Percentiles rank a stretch among this genome's conserved stretches.
phyloP scores from a whole-genome alignment of 1,140 invertebrate genomes.

The Drosophila tropicalis region DNA sequence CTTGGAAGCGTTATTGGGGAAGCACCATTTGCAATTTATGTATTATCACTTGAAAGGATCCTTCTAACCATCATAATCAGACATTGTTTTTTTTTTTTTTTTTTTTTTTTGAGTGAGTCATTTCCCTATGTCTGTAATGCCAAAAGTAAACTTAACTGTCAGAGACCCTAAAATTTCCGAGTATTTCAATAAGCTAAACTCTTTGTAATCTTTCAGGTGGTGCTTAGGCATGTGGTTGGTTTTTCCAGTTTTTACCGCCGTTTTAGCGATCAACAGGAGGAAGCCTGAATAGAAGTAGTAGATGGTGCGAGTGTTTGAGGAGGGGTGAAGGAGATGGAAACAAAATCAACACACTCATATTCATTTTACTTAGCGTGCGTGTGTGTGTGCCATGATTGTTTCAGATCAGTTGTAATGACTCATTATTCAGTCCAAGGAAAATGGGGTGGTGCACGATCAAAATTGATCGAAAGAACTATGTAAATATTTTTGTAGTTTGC shows the following conservation, averaged over 20 bases:
- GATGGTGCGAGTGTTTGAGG: too few species aligned
- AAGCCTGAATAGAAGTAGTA: too few species aligned
- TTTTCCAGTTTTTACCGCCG: neutral
- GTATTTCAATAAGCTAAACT: neutral
- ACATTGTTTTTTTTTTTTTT: neutral
- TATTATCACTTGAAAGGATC: neutral
- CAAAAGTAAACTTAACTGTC: neutral
- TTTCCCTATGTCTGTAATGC: neutral
- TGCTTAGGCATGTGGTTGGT: neutral
- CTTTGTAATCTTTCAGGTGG: conserved; percentile 1
- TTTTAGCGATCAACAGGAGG: neutral
- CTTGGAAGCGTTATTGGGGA: neutral
- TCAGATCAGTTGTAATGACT: conserved; percentile 33
- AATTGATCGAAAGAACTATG: conserved; percentile 6
- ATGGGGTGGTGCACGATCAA: neutral
- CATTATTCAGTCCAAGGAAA: conserved; percentile 47
- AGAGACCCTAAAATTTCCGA: neutral
- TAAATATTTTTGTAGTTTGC: conserved; percentile 14
- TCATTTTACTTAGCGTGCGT: too few species aligned
- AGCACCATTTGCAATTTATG: neutral
- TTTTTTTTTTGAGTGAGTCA: neutral
- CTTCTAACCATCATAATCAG: neutral
- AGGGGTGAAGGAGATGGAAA: too few species aligned
- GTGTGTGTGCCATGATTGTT: conserved; percentile 26
- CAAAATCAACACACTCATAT: neutral